These are phyloP conservation scores for Hippocampus mohnikei DNA, from an alignment of 2,113 vertebrate genomes.

Conservation along the genomic window DNA sequence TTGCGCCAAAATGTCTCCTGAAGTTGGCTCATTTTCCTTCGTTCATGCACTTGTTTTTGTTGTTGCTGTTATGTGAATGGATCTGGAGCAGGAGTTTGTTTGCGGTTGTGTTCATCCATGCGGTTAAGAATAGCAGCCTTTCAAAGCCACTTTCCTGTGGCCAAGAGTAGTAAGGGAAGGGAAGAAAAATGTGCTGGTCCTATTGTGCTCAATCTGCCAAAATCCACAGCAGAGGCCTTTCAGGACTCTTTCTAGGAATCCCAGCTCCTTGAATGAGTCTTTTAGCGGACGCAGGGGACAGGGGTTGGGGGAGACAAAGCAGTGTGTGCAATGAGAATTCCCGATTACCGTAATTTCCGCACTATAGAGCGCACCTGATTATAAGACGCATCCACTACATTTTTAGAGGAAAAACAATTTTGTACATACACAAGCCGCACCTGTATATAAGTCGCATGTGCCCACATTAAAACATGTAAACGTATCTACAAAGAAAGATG, in stretches of 20 bases:
- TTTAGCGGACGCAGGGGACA: conserved; percentile 5
- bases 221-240: conserved; percentile 33
- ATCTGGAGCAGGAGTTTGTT: conserved; percentile 21
- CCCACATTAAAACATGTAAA: too few species aligned
- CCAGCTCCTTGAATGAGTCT: conserved; percentile 41
- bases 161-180: conserved; percentile 23
- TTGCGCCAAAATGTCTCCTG: background rate
- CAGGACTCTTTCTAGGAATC: conserved; percentile 66
- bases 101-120: conserved; percentile 28
- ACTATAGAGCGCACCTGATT: too few species aligned
- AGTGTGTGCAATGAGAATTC: conserved; percentile 14
- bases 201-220: conserved; percentile 41
- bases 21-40: background rate
- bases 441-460: too few species aligned
- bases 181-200: conserved; percentile 7
- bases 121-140: conserved; percentile 53
- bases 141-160: conserved; percentile 32
- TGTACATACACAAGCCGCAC: too few species aligned
- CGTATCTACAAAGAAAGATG: too few species aligned
- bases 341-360: too few species aligned
- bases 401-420: too few species aligned
- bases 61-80: background rate
- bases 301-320: conserved; percentile 26
- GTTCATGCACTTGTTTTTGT: background rate
- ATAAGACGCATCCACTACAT: too few species aligned